Conservation (phyloP, 1,140 invertebrate species). For the Acarapis woodi region DNA sequence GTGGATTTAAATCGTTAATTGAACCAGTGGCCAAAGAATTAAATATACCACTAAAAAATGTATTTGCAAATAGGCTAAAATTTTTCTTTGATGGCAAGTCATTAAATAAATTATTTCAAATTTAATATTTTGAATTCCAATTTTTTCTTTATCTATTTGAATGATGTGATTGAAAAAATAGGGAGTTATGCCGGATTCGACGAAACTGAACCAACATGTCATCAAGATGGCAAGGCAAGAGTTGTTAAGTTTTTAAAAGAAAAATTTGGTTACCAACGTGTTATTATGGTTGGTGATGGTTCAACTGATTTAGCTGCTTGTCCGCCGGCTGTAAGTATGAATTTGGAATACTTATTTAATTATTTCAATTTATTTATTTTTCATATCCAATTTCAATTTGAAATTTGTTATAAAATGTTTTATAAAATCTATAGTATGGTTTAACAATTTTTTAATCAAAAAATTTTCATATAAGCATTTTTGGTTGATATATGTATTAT, state of each 20-base stretch:
- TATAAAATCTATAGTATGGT: too few species aligned
- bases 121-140: neutral
- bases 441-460: too few species aligned
- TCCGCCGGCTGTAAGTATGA: conserved; percentile 56
- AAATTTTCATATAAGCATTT: too few species aligned
- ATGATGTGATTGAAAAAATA: conserved; percentile 14
- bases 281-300: conserved; percentile 85
- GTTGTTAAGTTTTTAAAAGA: conserved; percentile 51
- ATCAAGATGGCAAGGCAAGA: conserved; percentile 60
- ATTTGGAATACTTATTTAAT: too few species aligned
- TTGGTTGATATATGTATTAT: too few species aligned
- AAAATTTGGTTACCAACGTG: conserved; percentile 34
- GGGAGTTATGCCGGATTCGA: conserved; percentile 84
- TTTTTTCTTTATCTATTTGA: neutral
- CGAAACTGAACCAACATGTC: conserved; percentile 50
- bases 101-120: neutral
- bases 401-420: too few species aligned
- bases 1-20: conserved; percentile 68
- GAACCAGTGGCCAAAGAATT: conserved; percentile 49
- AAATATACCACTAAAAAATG: conserved; percentile 41
- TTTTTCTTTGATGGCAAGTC: conserved; percentile 51
- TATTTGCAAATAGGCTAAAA: conserved; percentile 70
- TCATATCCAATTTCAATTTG: too few species aligned
- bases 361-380: too few species aligned
- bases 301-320: conserved; percentile 77